phyloP scores from a whole-genome alignment of 2,113 vertebrate species.

The Pseudonaja textilis region DNA sequence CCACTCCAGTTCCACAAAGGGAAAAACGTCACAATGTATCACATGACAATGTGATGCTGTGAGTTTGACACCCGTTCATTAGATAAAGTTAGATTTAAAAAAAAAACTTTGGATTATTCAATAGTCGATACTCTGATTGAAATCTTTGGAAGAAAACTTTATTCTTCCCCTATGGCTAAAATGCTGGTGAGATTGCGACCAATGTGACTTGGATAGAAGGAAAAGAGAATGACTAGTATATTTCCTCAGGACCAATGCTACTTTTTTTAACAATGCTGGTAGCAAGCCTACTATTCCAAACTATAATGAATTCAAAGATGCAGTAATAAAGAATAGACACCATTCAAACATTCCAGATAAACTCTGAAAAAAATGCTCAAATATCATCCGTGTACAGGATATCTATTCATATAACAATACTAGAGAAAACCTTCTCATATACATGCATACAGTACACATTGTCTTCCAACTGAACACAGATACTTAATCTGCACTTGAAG shows the following conservation, averaged over 20 bases:
- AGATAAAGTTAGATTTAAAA: not conserved
- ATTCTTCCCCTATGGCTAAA: no score
- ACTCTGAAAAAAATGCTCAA: not conserved
- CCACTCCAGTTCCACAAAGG: no score
- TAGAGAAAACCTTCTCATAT: not conserved
- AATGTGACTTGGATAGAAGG: no score
- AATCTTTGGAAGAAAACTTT: not conserved
- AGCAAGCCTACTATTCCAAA: not conserved
- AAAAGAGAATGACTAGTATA: not conserved
- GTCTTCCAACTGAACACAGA: not conserved
- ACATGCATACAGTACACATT: not conserved
- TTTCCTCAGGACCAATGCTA: not conserved
- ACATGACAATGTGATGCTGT: no score
- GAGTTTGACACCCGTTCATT: no score
- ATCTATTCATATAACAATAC: not conserved
- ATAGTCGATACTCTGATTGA: not conserved
- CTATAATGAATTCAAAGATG: not conserved
- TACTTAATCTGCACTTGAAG: not conserved
- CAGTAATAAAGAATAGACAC: not conserved
- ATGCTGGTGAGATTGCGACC: no score
- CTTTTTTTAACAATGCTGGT: not conserved
- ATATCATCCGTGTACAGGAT: not conserved
- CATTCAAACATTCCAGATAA: not conserved
- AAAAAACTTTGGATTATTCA: not conserved
- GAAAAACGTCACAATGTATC: no score